Evolutionary conservation across 2,113 vertebrate genomes (phyloP).

Genomic region (Chroicocephalus ridibundus): DNA sequence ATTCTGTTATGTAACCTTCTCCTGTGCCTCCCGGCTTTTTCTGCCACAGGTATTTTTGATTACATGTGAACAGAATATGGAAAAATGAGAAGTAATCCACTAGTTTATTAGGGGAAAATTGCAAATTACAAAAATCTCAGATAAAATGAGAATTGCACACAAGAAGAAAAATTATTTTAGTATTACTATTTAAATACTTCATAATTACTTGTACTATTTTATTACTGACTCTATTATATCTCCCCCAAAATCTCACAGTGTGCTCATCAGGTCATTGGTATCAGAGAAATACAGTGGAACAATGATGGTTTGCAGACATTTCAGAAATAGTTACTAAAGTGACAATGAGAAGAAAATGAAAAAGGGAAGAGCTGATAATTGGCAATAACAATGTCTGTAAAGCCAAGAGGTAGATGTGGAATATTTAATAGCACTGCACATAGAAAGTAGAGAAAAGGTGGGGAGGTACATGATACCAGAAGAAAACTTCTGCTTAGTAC

Average conservation of each 20-base stretch:
- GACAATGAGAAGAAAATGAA: not conserved
- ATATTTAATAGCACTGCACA: not conserved
- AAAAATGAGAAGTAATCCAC: not conserved
- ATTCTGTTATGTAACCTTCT: not conserved
- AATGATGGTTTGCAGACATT: not conserved
- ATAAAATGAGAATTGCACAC: not conserved
- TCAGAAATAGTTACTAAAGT: not conserved
- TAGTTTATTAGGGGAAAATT: not conserved
- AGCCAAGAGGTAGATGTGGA: not conserved
- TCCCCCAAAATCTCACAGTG: not conserved
- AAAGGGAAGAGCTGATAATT: not conserved
- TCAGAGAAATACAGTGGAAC: not conserved
- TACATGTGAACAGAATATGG: not conserved
- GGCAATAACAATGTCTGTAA: not conserved
- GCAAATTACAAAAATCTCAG: not conserved
- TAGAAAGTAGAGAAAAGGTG: not conserved
- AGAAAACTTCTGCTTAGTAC: not conserved
- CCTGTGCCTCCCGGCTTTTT: not conserved
- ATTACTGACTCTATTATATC: not conserved
- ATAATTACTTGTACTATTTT: not conserved
- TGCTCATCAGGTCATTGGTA: not conserved
- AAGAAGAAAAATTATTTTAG: not conserved
- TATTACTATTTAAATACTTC: not conserved
- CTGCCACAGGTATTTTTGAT: not conserved
- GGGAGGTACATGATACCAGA: not conserved